phyloP scores from a whole-genome alignment of 2,888 invertebrate genomes.

The Argynnis bischoffii region DNA sequence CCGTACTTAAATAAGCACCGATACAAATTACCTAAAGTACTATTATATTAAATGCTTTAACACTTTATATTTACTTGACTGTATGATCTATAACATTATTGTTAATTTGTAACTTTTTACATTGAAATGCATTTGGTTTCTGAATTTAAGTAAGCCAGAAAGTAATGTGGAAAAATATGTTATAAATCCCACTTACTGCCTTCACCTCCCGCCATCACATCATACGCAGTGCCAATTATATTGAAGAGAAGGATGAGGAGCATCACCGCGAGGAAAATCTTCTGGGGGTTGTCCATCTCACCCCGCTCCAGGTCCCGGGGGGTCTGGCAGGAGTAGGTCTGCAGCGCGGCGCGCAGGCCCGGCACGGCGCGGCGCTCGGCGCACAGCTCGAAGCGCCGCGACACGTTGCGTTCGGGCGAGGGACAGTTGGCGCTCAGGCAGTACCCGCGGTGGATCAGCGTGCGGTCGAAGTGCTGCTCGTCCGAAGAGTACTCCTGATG shows the following conservation, averaged over 20 bases:
- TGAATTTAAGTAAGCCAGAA: not conserved
- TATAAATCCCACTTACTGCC: conserved; percentile 30
- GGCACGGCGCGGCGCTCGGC: conserved; percentile 49
- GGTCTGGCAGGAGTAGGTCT: conserved; percentile 54
- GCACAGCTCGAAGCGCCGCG: conserved; percentile 58
- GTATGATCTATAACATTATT: not conserved
- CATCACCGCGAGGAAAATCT: conserved; percentile 42
- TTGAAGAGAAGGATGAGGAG: conserved; percentile 47
- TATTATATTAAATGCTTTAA: no score
- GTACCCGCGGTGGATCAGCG: conserved; percentile 63
- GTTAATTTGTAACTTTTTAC: no score
- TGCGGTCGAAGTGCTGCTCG: conserved; percentile 58
- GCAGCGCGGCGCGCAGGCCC: conserved; percentile 45
- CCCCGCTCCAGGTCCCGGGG: conserved; percentile 47
- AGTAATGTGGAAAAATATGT: not conserved
- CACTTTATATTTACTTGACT: no score
- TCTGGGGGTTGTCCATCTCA: conserved; percentile 43
- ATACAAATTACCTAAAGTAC: no score
- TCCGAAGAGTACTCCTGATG: conserved; percentile 57
- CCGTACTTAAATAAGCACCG: not conserved
- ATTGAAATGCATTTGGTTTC: not conserved
- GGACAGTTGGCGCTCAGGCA: conserved; percentile 62
- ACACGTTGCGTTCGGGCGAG: conserved; percentile 37
- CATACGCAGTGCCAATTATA: conserved; percentile 54
- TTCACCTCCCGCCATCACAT: conserved; percentile 45